Evolutionary conservation across 2,888 invertebrate species (phyloP), one percentile per base, ranked within the genome.

Genomic region (Cecidostiba fungosa): DNA sequence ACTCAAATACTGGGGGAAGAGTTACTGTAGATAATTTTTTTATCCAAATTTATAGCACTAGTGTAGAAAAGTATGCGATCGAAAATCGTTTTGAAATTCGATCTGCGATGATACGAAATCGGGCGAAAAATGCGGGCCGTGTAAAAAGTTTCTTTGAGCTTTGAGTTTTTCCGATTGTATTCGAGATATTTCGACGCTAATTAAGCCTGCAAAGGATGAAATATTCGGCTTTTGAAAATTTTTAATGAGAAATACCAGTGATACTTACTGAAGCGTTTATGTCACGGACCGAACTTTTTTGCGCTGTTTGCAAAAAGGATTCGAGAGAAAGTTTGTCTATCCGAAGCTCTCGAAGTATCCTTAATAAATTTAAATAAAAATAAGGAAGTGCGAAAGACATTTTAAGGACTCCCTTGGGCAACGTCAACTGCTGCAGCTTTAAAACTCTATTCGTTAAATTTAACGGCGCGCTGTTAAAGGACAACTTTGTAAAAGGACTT

Each of bases 401-500:
- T 74, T 74, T 39, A 74, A 16, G 19, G 50, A 19, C 19, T 50
- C 50, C 50, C 50, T 50, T 50, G 50, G 5, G 50, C 5, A 19
- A 19, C 32, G 29, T 32, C 16, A 73, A 73, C 47, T 73, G 29
- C 43, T 76, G 50, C 50, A 50, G 23, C 19, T 76, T 76, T 50
- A 50, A 76, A 29, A 19, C 19, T 50, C 3, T 6, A 76, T 47
- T 50, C 50, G 8, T 50, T 50, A 19, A 50, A 54, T 26, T 76
- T 50, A 19, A 43, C 47, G 74, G 32, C 19, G 23, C 10, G 29
- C 50, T 54, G 29, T 76, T 50, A n/a, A 76, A 43, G 29, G 32
- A n/a, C 50, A 76, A 76, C 26, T 76, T 76, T 29, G 14, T 32
- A 19, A 54, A 76, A 19, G 26, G 26, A 12, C 10, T 76, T 74